phyloP scores from a whole-genome alignment of 2,113 vertebrate genomes.

The Montifringilla adamsi region DNA sequence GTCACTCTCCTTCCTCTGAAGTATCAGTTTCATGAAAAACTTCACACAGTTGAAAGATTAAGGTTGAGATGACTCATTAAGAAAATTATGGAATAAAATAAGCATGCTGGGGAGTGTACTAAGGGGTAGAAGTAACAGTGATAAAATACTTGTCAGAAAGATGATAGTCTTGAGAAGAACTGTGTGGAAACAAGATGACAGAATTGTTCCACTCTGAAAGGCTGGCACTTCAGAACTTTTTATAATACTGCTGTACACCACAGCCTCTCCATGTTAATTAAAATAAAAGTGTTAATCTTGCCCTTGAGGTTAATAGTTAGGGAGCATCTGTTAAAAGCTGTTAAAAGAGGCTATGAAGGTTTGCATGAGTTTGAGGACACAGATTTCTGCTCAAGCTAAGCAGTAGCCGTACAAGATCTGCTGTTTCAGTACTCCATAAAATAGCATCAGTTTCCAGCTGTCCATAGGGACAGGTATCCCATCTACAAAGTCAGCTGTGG shows the following conservation, averaged over 20 bases:
- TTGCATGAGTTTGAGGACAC: background rate
- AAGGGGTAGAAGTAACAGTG: background rate
- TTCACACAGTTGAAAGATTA: background rate
- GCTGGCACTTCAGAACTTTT: background rate
- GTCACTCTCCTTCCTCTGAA: background rate
- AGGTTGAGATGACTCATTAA: slow-evolving; percentile 3
- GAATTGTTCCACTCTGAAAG: slow-evolving; percentile 14
- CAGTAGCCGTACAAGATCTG: background rate
- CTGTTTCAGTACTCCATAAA: background rate
- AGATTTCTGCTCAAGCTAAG: background rate
- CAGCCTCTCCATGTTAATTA: background rate
- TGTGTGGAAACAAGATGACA: slow-evolving; percentile 39
- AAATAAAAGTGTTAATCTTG: background rate
- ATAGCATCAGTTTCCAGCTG: background rate
- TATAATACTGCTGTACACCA: background rate
- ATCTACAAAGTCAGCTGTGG: background rate
- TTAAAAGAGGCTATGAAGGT: background rate
- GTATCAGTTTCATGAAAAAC: background rate
- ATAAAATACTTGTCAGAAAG: slow-evolving; percentile 36
- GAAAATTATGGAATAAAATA: slow-evolving; percentile 16
- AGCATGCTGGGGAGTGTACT: background rate
- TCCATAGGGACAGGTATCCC: background rate
- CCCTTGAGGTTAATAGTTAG: background rate
- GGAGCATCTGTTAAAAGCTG: background rate
- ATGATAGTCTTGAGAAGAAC: background rate